Percentiles rank a stretch among this genome's conserved stretches.
phyloP scores from a whole-genome alignment of 2,888 invertebrate species.

The Terebella lapidaria region DNA sequence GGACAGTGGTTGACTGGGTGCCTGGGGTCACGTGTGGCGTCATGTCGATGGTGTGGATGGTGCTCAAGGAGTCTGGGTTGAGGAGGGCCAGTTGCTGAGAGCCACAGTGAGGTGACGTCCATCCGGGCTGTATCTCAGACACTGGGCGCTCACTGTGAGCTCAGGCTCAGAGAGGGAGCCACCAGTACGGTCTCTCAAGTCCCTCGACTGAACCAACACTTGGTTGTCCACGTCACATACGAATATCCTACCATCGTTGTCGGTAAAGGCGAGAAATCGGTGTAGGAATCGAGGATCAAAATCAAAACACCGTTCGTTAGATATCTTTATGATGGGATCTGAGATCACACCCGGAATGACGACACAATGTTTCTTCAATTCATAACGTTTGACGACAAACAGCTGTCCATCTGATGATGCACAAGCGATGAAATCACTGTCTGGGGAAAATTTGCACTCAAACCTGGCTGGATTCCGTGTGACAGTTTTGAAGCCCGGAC shows the following conservation, averaged over 20 bases:
- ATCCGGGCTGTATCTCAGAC: not conserved
- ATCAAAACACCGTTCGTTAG: slow-evolving; percentile 1
- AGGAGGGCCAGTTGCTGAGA: too few species aligned
- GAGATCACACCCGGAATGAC: not conserved
- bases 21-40: not conserved
- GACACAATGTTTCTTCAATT: not conserved
- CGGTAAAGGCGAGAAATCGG: not conserved
- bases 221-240: too few species aligned
- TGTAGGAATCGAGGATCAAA: slow-evolving; percentile 2
- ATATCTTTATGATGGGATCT: not conserved
- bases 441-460: not conserved
- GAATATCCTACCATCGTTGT: not conserved
- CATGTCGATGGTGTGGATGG: not conserved
- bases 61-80: too few species aligned
- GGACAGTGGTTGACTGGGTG: not conserved
- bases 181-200: too few species aligned
- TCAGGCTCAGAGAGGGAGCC: not conserved
- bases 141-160: not conserved
- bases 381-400: not conserved
- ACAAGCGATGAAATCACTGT: not conserved
- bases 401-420: not conserved
- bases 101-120: not conserved
- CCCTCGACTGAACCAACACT: too few species aligned
- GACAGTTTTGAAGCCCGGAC: not conserved
- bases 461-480: not conserved